Percentiles rank a stretch among this genome's conserved stretches.
Conservation (phyloP, 2,888 invertebrate species). For the Dinocampus coccinellae region DNA sequence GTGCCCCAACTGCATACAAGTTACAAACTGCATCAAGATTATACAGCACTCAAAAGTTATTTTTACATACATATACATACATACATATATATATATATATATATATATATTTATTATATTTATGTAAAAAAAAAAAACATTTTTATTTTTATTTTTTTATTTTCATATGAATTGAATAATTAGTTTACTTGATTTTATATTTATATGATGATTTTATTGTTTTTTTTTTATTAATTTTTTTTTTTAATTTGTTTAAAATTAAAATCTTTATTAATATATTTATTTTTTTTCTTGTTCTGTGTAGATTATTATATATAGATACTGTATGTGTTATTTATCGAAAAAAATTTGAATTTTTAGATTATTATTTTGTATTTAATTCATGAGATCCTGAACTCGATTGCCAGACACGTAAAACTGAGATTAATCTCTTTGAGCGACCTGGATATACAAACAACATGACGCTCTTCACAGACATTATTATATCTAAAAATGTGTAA, state of each 20-base stretch:
- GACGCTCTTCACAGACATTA: conserved; percentile 1
- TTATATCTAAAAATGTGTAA: not conserved
- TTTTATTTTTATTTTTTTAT: no score
- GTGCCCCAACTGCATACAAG: not conserved
- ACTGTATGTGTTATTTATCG: not conserved
- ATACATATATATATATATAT: no score
- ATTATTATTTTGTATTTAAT: conserved; percentile 1
- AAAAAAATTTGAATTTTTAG: not conserved
- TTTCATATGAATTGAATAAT: no score
- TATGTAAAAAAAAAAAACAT: no score
- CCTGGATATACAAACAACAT: conserved; percentile 3
- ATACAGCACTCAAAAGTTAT: no score
- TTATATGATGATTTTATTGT: no score
- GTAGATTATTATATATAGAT: not conserved
- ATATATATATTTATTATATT: not conserved
- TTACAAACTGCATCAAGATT: not conserved
- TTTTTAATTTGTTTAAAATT: no score
- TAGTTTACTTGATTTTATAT: no score
- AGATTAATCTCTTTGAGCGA: conserved; percentile 20
- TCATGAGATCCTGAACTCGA: conserved; percentile 10
- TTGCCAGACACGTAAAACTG: conserved; percentile 25
- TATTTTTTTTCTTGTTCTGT: not conserved
- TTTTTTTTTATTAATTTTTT: no score
- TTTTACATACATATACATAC: no score
- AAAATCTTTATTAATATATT: no score